Evolutionary conservation across 2,113 vertebrate species (phyloP).

Genomic region (Prionailurus viverrinus): DNA sequence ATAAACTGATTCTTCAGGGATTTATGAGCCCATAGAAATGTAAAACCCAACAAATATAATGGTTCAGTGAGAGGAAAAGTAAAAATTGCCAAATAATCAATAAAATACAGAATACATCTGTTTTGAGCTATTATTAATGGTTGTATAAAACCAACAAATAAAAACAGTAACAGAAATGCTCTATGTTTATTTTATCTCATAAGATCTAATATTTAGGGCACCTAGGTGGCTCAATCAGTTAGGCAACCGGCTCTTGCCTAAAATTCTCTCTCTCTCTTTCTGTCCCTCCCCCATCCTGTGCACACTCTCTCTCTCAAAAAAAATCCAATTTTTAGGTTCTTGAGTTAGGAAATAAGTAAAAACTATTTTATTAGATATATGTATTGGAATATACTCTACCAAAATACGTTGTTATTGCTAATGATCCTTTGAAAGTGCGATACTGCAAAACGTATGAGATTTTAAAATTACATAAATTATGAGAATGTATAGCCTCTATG

Average conservation of each 20-base stretch:
- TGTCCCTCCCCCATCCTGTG: no score
- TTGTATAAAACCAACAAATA: conserved; percentile 51
- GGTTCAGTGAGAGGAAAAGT: background rate
- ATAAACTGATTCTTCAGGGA: background rate
- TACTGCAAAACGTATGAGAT: background rate
- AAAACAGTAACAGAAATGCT: background rate
- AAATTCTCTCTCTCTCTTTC: no score
- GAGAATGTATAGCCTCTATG: background rate
- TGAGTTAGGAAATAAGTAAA: background rate
- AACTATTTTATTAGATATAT: background rate
- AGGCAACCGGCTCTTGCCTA: no score
- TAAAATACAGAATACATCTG: conserved; percentile 32
- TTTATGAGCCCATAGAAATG: conserved; percentile 37
- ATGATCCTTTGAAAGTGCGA: background rate
- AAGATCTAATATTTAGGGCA: background rate
- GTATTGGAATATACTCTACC: background rate
- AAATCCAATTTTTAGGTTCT: background rate
- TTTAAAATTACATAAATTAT: background rate
- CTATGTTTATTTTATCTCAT: background rate
- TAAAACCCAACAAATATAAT: conserved; percentile 39
- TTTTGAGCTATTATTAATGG: background rate
- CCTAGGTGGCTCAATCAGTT: no score
- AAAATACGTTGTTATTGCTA: background rate
- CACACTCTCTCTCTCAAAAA: background rate
- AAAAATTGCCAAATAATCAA: conserved; percentile 56